phyloP scores from a whole-genome alignment of 2,888 invertebrate species.

The Coleophora deauratella region DNA sequence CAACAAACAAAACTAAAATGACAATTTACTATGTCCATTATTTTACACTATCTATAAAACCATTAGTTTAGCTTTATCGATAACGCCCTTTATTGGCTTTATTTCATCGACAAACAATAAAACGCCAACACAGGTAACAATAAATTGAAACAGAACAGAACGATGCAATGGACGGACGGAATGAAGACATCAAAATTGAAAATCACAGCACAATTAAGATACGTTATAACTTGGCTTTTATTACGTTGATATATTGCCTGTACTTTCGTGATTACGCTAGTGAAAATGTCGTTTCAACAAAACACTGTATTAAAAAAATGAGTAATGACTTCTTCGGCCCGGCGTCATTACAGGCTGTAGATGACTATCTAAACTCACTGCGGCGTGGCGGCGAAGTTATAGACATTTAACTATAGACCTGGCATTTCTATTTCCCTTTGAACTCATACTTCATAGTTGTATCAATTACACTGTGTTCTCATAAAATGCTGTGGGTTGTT shows the following conservation, averaged over 20 bases:
- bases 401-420: too few relatives aligned
- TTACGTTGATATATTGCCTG: constrained; percentile 62
- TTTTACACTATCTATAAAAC: too few relatives aligned
- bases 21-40: too few relatives aligned
- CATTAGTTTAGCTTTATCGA: not conserved
- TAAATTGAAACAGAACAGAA: too few relatives aligned
- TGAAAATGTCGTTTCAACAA: constrained; percentile 73
- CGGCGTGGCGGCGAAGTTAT: too few relatives aligned
- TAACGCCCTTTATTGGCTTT: constrained; percentile 1
- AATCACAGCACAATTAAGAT: constrained; percentile 48
- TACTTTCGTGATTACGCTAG: constrained; percentile 68
- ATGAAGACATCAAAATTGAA: constrained; percentile 67
- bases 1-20: too few relatives aligned
- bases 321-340: constrained; percentile 70
- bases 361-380: constrained; percentile 48
- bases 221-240: constrained; percentile 54
- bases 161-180: constrained; percentile 9
- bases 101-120: not conserved
- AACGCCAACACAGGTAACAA: too few relatives aligned
- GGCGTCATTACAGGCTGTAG: constrained; percentile 63
- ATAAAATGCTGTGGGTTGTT: too few relatives aligned
- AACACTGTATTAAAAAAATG: constrained; percentile 73
- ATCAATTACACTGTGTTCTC: too few relatives aligned
- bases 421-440: too few relatives aligned
- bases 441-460: too few relatives aligned